Evolutionary conservation across 1,140 invertebrate species (phyloP).

Genomic region (Oncopodura yosiiana): DNA sequence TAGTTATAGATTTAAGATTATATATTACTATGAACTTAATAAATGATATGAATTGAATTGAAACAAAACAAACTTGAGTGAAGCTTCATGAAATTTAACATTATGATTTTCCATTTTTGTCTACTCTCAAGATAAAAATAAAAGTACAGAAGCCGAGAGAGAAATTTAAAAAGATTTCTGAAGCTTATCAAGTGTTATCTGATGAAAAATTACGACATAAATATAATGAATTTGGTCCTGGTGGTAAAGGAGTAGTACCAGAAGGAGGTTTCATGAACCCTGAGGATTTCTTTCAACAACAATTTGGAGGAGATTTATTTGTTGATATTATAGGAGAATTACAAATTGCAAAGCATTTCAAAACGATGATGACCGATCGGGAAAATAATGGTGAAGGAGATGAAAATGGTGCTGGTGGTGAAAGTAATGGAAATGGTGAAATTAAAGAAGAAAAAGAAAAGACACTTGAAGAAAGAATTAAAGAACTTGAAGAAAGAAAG

Average conservation of each 20-base stretch:
- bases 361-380: slow-evolving; percentile 26
- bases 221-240: slow-evolving; percentile 38
- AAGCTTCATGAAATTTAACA: background rate
- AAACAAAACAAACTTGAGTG: background rate
- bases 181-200: slow-evolving; percentile 39
- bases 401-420: slow-evolving; percentile 14
- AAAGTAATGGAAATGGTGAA: background rate
- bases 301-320: slow-evolving; percentile 34
- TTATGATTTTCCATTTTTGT: background rate
- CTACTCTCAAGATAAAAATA: too few relatives aligned
- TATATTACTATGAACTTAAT: too few relatives aligned
- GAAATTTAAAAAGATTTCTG: slow-evolving; percentile 35
- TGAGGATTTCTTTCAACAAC: slow-evolving; percentile 32
- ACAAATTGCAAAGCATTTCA: slow-evolving; percentile 33
- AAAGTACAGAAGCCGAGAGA: too few relatives aligned
- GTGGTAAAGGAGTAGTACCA: slow-evolving; percentile 24
- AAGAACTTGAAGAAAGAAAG: slow-evolving; percentile 30
- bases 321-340: slow-evolving; percentile 35
- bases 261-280: slow-evolving; percentile 35
- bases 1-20: too few relatives aligned
- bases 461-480: slow-evolving; percentile 24
- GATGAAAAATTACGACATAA: slow-evolving; percentile 36
- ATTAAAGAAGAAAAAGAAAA: slow-evolving; percentile 22
- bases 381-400: slow-evolving; percentile 10
- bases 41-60: too few relatives aligned